These are phyloP conservation scores for Apamea anceps DNA, from an alignment of 2,888 invertebrate species.

Conservation along the genomic window DNA sequence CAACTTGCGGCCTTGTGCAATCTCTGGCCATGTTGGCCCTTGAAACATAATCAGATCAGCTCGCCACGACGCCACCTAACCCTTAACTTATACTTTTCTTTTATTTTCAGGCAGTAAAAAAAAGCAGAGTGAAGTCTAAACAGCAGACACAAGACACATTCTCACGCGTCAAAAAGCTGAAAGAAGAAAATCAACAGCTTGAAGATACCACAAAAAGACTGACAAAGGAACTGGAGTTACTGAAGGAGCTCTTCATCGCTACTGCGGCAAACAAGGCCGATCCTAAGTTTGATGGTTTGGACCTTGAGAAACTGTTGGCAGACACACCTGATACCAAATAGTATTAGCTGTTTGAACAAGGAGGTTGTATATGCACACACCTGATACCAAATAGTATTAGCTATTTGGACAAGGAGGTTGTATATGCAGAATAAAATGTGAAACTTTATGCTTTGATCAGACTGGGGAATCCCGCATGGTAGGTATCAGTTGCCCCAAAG, in stretches of 20 bases:
- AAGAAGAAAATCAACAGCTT: conserved; percentile 55
- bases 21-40: background rate
- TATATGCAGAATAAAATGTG: conserved; percentile 2
- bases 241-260: conserved; percentile 57
- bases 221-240: conserved; percentile 51
- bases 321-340: conserved; percentile 55
- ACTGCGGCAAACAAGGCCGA: conserved; percentile 49
- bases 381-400: conserved; percentile 42
- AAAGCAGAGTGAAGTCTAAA: conserved; percentile 59
- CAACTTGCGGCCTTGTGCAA: background rate
- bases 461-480: background rate
- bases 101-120: conserved; percentile 53
- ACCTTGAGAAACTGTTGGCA: conserved; percentile 54
- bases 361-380: conserved; percentile 18
- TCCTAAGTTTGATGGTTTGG: conserved; percentile 50
- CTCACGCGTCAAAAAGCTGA: conserved; percentile 47
- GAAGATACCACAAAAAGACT: conserved; percentile 57
- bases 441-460: background rate
- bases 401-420: background rate
- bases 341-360: background rate
- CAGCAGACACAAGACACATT: conserved; percentile 56
- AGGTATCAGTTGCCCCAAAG: background rate
- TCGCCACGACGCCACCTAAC: too few relatives aligned
- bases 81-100: background rate
- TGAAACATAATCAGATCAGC: background rate